These are phyloP conservation scores for Rhagoletis zephyria DNA, from an alignment of 1,140 invertebrate genomes.

Conservation along the genomic window DNA sequence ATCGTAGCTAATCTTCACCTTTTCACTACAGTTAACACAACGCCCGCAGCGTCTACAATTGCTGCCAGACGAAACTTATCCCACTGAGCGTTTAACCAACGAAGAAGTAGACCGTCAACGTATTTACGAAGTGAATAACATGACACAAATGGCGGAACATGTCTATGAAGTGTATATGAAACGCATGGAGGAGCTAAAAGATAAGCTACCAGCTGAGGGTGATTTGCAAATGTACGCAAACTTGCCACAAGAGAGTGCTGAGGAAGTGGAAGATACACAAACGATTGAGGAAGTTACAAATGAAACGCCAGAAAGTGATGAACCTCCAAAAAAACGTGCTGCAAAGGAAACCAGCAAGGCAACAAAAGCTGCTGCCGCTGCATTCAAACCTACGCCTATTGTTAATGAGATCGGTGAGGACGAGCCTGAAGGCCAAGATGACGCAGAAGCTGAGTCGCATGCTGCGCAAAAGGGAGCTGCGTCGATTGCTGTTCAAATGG, in stretches of 20 bases:
- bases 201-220: constrained; percentile 70
- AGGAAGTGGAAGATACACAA: neutral
- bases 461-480: neutral
- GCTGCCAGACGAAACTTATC: constrained; percentile 85
- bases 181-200: constrained; percentile 81
- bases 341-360: constrained; percentile 59
- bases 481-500: neutral
- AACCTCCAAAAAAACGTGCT: constrained; percentile 64
- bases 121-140: constrained; percentile 80
- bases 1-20: neutral
- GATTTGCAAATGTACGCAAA: constrained; percentile 57
- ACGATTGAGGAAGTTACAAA: neutral
- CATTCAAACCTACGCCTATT: constrained; percentile 75
- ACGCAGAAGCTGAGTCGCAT: neutral
- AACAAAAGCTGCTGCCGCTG: constrained; percentile 64
- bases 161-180: constrained; percentile 92
- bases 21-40: constrained; percentile 74
- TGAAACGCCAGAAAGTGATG: constrained; percentile 55
- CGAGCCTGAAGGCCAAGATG: constrained; percentile 54
- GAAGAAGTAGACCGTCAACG: constrained; percentile 66
- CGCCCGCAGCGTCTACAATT: constrained; percentile 86
- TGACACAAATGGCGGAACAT: constrained; percentile 94
- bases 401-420: constrained; percentile 70
- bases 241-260: constrained; percentile 56
- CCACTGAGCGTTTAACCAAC: constrained; percentile 77